phyloP scores from a whole-genome alignment of 2,113 vertebrate species.

The Dendrocopos noguchii region DNA sequence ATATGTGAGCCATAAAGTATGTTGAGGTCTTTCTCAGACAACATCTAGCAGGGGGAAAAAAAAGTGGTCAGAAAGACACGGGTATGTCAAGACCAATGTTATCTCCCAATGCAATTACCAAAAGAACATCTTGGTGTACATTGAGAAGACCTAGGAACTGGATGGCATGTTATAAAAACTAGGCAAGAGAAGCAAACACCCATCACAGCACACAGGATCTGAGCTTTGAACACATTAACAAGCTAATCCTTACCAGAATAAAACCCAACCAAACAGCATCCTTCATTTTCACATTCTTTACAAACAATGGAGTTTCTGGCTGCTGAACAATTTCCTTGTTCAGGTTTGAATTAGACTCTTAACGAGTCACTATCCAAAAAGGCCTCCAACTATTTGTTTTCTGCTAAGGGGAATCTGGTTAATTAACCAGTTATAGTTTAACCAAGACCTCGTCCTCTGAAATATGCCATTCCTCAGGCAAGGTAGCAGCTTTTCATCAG shows the following conservation, averaged over 20 bases:
- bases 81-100: neutral
- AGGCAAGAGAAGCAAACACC: neutral
- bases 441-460: neutral
- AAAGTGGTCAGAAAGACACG: neutral
- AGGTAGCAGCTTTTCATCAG: neutral
- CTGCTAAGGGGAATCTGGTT: neutral
- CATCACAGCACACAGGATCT: accelerated
- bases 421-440: accelerated
- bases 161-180: neutral
- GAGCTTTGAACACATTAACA: neutral
- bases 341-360: neutral
- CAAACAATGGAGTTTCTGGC: neutral
- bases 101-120: neutral
- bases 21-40: neutral
- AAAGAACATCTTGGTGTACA: neutral
- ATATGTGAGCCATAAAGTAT: neutral
- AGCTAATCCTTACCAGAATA: no score
- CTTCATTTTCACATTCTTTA: neutral
- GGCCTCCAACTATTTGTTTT: neutral
- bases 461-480: neutral
- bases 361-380: neutral
- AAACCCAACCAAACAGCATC: neutral
- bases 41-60: neutral
- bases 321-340: no score
- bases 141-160: neutral